phyloP scores from a whole-genome alignment of 1,140 invertebrate species.

The Eumeta japonica region DNA sequence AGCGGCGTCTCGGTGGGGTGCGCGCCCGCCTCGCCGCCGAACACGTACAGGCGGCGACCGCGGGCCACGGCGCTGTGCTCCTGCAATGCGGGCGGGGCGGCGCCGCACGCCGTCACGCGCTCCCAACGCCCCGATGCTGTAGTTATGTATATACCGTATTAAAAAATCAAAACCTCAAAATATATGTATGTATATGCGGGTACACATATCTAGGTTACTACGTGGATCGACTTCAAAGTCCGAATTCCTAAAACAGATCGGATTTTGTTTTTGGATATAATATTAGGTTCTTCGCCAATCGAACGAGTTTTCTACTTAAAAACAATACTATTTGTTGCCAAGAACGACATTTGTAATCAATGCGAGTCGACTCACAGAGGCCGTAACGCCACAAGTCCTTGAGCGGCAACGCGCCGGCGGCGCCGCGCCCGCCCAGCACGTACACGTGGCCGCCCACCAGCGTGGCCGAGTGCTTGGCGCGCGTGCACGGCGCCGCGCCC shows the following conservation, averaged over 20 bases:
- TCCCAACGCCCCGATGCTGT: constrained; percentile 70
- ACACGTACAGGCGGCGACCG: constrained; percentile 76
- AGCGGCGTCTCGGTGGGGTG: constrained; percentile 80
- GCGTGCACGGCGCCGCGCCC: constrained; percentile 61
- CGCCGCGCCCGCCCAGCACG: constrained; percentile 71
- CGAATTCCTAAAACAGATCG: too few species aligned
- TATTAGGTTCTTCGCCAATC: neutral
- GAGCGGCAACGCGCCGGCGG: constrained; percentile 75
- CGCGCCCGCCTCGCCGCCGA: constrained; percentile 86
- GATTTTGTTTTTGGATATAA: neutral
- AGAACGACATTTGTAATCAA: too few species aligned
- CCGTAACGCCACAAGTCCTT: constrained; percentile 85
- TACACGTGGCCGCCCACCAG: constrained; percentile 73
- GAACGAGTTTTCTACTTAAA: too few species aligned
- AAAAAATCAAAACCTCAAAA: neutral
- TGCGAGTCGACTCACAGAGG: constrained; percentile 63
- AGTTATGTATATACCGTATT: constrained; percentile 18
- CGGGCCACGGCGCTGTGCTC: constrained; percentile 83
- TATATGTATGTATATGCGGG: too few species aligned
- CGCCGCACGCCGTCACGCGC: constrained; percentile 67
- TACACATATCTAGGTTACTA: too few species aligned
- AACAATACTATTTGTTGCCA: too few species aligned
- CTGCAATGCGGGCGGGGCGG: constrained; percentile 75
- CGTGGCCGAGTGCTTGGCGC: constrained; percentile 81
- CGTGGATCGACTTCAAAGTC: too few species aligned